Base-by-base conservation (phyloP, 2,888 invertebrate species). In the Ganaspis brasiliensis region DNA sequence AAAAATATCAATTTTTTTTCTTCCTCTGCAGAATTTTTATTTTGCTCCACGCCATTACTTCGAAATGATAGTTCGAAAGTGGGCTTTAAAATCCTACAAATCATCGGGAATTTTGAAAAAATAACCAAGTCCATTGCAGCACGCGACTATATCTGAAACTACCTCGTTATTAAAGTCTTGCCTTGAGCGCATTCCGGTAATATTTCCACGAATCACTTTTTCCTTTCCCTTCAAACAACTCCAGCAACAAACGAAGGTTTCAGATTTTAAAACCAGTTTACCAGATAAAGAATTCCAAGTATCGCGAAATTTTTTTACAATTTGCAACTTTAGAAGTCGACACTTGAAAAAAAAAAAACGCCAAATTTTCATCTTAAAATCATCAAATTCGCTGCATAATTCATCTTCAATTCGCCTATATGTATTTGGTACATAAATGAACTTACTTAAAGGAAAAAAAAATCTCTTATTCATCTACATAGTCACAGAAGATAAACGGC, bases 321-420 rank as follows among this genome's bases (percentile, higher is more conserved):
- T n/a, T 31, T 31, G 2, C 31, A 6, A 31, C 31, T 31, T 31
- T 31, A 6, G 6, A 31, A 31, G 31, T n/a, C n/a, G n/a, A n/a
- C n/a, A n/a, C n/a, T n/a, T n/a, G n/a, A n/a, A n/a, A n/a, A n/a
- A n/a, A n/a, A n/a, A n/a, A n/a, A 31, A 31, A 31, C 31, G 2
- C 31, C 31, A 31, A 31, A 31, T 31, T 31, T 31, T 31, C 31
- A 31, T 4, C 6, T 31, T 31, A 6, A 31, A 31, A 31, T 31
- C 31, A 45, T 16, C 57, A 19, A 16, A 52, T n/a, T 55, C 0
- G 14, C 21, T 79, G 72, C 56, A 49, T 8, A 74, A 70, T 35
- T 63, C 76, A 77, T 67, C 59, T 80, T 80, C 78, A 76, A 80
- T 78, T 73, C 71, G 76, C 72, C 56, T 67, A 67, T 2, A 45